Conservation (phyloP, 2,797 vertebrate genomes). For the Mycteria americana region DNA sequence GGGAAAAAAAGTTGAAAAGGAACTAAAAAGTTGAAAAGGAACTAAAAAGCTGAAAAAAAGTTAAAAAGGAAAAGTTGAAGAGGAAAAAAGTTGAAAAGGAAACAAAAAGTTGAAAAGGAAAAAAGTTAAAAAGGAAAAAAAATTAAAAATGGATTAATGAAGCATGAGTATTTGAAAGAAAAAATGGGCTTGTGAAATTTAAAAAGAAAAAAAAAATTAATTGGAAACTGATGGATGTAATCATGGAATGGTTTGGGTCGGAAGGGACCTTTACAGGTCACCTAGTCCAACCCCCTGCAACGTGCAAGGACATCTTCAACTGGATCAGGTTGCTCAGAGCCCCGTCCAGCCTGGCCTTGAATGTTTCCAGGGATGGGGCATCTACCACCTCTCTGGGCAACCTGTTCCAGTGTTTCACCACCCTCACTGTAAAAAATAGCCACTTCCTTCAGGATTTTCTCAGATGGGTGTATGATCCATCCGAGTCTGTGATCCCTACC, state of each 20-base stretch:
- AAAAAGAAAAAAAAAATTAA: not conserved
- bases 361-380: not conserved
- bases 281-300: not conserved
- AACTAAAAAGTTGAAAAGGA: too few species aligned
- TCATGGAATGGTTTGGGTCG: not conserved
- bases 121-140: not conserved
- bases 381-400: not conserved
- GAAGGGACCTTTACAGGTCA: not conserved
- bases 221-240: not conserved
- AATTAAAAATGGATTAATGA: not conserved
- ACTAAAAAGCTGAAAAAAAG: not conserved
- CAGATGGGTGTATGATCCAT: not conserved
- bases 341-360: accelerated
- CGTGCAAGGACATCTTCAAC: not conserved
- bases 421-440: not conserved
- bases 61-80: not conserved
- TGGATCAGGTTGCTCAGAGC: not conserved
- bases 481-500: not conserved
- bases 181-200: not conserved
- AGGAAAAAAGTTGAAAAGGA: not conserved
- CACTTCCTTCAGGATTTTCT: not conserved
- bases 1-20: not conserved
- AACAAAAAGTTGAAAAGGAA: not conserved
- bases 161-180: not conserved
- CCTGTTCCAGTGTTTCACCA: too few species aligned